Evolutionary conservation across 1,140 invertebrate species (phyloP), one percentile per base, ranked within the genome.

Genomic region (Drosophila athabasca): DNA sequence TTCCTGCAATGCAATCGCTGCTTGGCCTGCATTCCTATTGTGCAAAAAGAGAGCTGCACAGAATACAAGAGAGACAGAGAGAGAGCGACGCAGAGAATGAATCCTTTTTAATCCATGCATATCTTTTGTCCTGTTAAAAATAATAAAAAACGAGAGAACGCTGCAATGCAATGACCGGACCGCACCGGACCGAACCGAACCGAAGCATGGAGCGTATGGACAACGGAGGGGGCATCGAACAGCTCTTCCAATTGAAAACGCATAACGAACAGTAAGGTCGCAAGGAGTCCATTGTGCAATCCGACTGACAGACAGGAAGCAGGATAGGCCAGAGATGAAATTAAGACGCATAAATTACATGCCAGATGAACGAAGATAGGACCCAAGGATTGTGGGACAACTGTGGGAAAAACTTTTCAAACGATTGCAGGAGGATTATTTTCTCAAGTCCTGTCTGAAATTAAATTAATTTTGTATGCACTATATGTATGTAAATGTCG

Each of bases 281-380:
- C 83, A 67, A 71, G 44, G 53, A 79, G 65, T 76, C 62, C 62
- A 79, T 79, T 79, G 76, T 79, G 70, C 50, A 48, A 58, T 53
- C 26, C 26, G 49, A 53, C 45, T 29, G 45, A 46, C 39, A 17
- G 35, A 64, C 82, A 85, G 82, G 82, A 85, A 85, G 83, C 78
- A 67, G 83, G 78, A 85, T 85, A 82, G 82, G 78, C 74, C 66
- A 78, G 59, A 68, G 65, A 87, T 85, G 83, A 88, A 85, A 85
- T 85, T 71, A 85, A 85, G 87, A 85, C 82, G 82, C 82, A 85
- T 85, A 82, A 85, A 85, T 85, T 85, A 88, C 82, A 88, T 53
- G 66, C 54, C 74, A 57, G 59, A 68, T 62, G 11, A 60, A 29
- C 62, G 51, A 58, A 44, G 60, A 68, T 39, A 1, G 11, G 35